Evolutionary conservation across 2,113 vertebrate species (phyloP), one percentile per base, ranked within the genome.

Genomic region (Oncorhynchus nerka): DNA sequence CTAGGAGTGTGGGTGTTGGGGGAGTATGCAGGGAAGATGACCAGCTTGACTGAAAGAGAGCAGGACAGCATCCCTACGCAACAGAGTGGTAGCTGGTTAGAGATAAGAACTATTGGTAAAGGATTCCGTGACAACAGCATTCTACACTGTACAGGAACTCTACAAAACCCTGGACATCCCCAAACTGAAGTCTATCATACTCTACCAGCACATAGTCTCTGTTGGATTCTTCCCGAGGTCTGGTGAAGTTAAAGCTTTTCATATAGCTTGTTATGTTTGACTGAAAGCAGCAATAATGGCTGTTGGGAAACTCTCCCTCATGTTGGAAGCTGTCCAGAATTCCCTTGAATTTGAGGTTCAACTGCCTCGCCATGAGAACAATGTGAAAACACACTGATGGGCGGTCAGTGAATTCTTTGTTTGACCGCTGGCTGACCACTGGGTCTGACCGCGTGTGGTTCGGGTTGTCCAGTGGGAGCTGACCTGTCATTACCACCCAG

Each of bases 11-110:
- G 51, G 49, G 51, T 22, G 65, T 49, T 16, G 26, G 48, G 19
- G 11, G 81, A 79, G 75, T 80, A 83, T 74, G 87, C 75, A 80
- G 71, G 80, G 72, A 80, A 75, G 80, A 85, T 34, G 30, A 20
- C 68, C 32, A 45, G 64, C 11, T 26, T 24, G 64, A 28, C n/a
- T 26, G 12, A 28, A 66, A 4, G n/a, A 24, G 61, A 64, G 61
- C 24, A 26, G n/a, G 62, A 22, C n/a, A 12, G 59, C n/a, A 4
- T 22, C 20, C 59, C 16, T 9, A 62, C 9, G n/a, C n/a, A 22
- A 62, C 59, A 22, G 59, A 61, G 59, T 22, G n/a, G 20, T 9
- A 22, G 59, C 5, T 62, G 5, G n/a, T n/a, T 62, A 8, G 20
- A 62, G 8, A n/a, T 8, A 22, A 22, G n/a, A 62, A 13, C 7